Percentiles rank a stretch among this genome's conserved stretches.
These are phyloP conservation scores for Lophius piscatorius DNA, from an alignment of 2,113 vertebrate species.

Conservation along the genomic window DNA sequence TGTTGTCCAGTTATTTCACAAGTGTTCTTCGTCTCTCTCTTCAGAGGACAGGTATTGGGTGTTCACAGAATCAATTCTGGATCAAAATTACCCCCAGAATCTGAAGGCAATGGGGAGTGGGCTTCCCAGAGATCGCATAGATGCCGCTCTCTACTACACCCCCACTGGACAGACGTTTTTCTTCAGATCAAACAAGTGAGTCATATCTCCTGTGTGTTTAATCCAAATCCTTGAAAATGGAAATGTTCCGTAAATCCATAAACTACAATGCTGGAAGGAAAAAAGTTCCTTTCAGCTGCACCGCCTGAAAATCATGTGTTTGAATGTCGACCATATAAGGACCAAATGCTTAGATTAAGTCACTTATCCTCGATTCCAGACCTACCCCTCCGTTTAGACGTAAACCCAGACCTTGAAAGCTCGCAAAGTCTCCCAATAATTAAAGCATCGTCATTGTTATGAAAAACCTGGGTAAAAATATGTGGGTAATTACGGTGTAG, in stretches of 20 bases:
- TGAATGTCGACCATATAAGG: conserved; percentile 30
- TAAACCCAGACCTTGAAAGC: conserved; percentile 1
- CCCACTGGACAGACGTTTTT: conserved; percentile 91
- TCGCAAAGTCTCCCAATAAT: conserved; percentile 7
- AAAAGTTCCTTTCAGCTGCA: neutral
- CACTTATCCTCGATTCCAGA: conserved; percentile 25
- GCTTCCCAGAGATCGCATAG: conserved; percentile 86
- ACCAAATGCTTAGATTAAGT: conserved; percentile 9
- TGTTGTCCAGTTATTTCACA: too few species aligned
- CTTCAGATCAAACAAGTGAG: conserved; percentile 89
- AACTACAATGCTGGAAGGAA: too few species aligned
- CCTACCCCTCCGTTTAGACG: conserved; percentile 20
- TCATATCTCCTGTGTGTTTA: conserved; percentile 14
- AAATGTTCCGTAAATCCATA: too few species aligned
- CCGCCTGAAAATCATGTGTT: conserved; percentile 12
- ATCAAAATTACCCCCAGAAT: conserved; percentile 87
- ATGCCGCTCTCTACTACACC: conserved; percentile 89
- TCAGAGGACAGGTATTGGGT: conserved; percentile 92
- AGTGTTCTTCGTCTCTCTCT: conserved; percentile 1
- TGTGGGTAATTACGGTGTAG: conserved; percentile 23
- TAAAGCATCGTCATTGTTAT: conserved; percentile 3
- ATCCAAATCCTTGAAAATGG: too few species aligned
- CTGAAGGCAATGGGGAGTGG: conserved; percentile 86
- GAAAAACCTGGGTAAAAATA: conserved; percentile 17
- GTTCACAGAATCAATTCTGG: conserved; percentile 86